Base-by-base conservation (phyloP, 2,113 vertebrate genomes). In the Phalacrocorax aristotelis region DNA sequence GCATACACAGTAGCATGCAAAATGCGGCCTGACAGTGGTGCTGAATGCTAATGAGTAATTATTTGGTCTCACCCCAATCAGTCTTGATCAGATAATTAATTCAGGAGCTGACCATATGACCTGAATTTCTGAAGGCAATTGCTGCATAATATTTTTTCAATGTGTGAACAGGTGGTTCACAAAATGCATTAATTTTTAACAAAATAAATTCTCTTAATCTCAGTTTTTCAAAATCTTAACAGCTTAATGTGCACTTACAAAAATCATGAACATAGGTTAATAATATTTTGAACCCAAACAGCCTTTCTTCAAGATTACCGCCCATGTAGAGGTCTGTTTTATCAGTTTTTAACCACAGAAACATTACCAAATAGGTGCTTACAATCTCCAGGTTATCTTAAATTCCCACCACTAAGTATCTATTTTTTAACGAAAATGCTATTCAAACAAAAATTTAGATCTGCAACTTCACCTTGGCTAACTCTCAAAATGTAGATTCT, bases 61-160 rank as follows among this genome's bases (percentile, higher is more conserved):
- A 94, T 89, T 95, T 96, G 87, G 65, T 97, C 79, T 97, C 93
- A 95, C 54, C 76, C 76, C 93, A 96, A 97, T 97, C 96, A 96
- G 92, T 96, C 84, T 95, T 70, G 55, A 94, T 49, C 75, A 79
- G 92, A 90, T 94, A 92, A 97, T 97, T 90, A 96, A 95, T 93
- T 93, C 79, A 46, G 20, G 72, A 65, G 27, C 6, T 58, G 80
- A 96, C 87, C 78, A 57, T 80, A 93, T 84, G 94, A 97, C 97
- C 82, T 44, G 36, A 79, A 49, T 52, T 96, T 87, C 55, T 87
- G 66, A 66, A 93, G 32, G 74, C 77, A 96, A 95, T 76, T 90
- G 77, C 75, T 40, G 71, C 48, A 87, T 81, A 90, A 82, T 94
- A 66, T 87, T 72, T 93, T 94, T 85, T 61, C 80, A 91, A 20